A percentile compares a stretch with the other conserved stretches of the same genome.
Evolutionary conservation across 30 jellyfish, hydroid and myxozoan species (phyloP).

Genomic region (Cassiopea xamachana): DNA sequence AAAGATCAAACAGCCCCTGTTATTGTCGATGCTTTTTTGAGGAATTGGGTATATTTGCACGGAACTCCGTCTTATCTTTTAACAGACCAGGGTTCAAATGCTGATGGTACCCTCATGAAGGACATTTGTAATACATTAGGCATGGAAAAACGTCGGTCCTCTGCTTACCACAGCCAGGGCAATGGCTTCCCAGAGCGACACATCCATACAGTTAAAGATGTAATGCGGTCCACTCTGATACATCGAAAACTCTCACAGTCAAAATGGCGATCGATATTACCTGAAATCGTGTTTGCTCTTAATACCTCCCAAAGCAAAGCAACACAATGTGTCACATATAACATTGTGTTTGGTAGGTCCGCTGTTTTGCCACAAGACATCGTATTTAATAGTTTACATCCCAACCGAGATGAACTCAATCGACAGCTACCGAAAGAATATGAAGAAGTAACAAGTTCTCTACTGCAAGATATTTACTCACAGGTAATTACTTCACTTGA

Average conservation of each 20-base stretch:
- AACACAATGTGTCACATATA: slow-evolving; percentile 38
- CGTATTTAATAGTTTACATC: slow-evolving; percentile 3
- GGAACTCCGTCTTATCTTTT: slow-evolving; percentile 51
- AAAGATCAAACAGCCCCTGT: slow-evolving; percentile 58
- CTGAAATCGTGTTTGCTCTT: slow-evolving; percentile 43
- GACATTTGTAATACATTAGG: slow-evolving; percentile 40
- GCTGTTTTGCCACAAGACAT: slow-evolving; percentile 57
- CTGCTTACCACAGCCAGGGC: no score
- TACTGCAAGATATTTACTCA: slow-evolving; percentile 8
- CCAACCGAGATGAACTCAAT: slow-evolving; percentile 8
- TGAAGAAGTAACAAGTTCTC: not conserved
- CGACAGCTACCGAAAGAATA: not conserved
- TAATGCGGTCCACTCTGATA: slow-evolving; percentile 38
- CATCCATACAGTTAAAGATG: slow-evolving; percentile 59
- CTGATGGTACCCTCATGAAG: slow-evolving; percentile 30
- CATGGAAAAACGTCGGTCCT: not conserved
- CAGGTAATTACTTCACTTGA: slow-evolving; percentile 1
- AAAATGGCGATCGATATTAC: slow-evolving; percentile 41
- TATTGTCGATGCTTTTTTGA: slow-evolving; percentile 39
- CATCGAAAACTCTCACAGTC: slow-evolving; percentile 40
- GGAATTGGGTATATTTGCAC: not conserved
- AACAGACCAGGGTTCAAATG: slow-evolving; percentile 57
- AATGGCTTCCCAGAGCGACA: slow-evolving; percentile 11
- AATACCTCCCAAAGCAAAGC: slow-evolving; percentile 57
- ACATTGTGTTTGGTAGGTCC: slow-evolving; percentile 44